phyloP scores from a whole-genome alignment of 2,797 vertebrate genomes.

The Agapornis canus region DNA sequence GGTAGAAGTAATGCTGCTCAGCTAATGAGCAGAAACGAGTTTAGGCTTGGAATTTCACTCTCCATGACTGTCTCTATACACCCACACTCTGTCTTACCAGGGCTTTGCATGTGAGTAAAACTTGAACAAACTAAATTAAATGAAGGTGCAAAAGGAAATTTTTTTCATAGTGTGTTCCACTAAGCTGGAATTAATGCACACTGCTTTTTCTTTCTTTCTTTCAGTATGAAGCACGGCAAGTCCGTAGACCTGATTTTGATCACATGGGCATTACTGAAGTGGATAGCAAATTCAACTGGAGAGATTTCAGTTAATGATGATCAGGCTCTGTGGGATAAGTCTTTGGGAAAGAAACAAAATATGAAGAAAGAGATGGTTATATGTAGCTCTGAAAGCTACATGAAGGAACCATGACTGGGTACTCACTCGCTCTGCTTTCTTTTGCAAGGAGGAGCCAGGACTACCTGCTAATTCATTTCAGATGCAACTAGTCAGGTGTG shows the following conservation, averaged over 20 bases:
- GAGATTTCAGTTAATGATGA: neutral
- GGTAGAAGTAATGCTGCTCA: neutral
- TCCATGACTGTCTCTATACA: rapidly evolving
- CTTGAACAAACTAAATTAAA: neutral
- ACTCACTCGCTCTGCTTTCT: neutral
- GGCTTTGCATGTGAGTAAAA: neutral
- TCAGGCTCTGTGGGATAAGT: neutral
- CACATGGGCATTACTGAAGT: neutral
- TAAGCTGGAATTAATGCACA: neutral
- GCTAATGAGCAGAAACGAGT: neutral
- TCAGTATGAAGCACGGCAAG: neutral
- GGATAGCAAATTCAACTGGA: neutral
- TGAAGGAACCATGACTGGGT: rapidly evolving
- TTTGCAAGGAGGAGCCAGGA: neutral
- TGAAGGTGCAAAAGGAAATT: neutral
- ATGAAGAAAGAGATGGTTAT: neutral
- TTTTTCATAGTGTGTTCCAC: neutral
- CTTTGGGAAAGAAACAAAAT: neutral
- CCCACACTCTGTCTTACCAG: neutral
- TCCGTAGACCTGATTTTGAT: neutral
- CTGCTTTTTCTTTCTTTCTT: neutral
- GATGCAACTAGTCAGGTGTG: neutral
- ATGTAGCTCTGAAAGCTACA: neutral
- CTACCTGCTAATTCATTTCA: neutral
- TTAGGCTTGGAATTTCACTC: neutral